Base-by-base conservation (phyloP, 2,797 vertebrate genomes). In the Meriones psammophilus region DNA sequence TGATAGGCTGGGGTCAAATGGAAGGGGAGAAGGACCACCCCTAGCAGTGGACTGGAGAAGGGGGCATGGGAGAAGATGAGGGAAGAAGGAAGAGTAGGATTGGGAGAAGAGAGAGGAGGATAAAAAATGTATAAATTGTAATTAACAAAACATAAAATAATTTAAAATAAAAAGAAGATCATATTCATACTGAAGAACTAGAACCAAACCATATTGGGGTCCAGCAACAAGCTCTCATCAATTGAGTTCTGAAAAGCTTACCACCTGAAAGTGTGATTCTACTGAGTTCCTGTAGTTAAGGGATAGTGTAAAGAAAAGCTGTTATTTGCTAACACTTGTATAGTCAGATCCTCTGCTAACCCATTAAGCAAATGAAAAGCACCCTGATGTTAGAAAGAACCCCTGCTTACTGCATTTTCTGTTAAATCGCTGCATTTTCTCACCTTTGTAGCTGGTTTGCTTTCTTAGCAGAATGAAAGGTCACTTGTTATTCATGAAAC, bases 401-500 rank as follows among this genome's bases (percentile, higher is more conserved):
- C 33, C 64, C 50, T n/a, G 33, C 50, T 62, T 83, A 46, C 92
- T 88, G 77, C 18, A 56, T 90, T 88, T 95, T 56, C 66, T 88
- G 56, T 42, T 90, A 87, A 96, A 96, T 94, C 71, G 74, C 56
- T 91, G 54, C 74, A 79, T 89, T 96, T 96, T 96, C 89, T 96
- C 88, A 95, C 81, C 73, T 96, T 95, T 84, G 60, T 95, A 42
- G 50, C 78, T 94, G 54, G 14, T 92, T 94, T 96, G 66, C 66
- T 74, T 94, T 36, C 89, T 92, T 93, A 95, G 39, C 64, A 92
- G 64, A 42, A 90, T 92, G 89, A 97, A 92, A 91, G 77, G 69
- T 94, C 86, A 97, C 89, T 97, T 97, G 86, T 92, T 94, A 92
- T 96, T 95, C 87, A 84, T 92, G 76, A 60, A 88, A 66, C 86